These are phyloP conservation scores for Drosophila phalerata DNA, from an alignment of 2,888 invertebrate species.

Conservation along the genomic window DNA sequence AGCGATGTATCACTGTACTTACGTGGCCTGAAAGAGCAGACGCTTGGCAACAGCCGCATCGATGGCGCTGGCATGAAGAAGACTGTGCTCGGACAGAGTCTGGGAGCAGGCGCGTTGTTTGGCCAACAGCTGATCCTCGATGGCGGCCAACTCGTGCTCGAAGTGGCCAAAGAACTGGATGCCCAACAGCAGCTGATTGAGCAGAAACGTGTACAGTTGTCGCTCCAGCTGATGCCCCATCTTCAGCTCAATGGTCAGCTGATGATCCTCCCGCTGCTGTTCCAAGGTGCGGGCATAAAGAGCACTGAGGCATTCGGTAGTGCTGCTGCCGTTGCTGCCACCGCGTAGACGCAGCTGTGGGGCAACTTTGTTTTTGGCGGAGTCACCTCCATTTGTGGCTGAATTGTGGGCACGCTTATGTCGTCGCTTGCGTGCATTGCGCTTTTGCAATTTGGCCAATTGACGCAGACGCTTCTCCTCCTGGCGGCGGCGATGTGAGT, in stretches of 20 bases:
- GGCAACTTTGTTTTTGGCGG: conserved; percentile 19
- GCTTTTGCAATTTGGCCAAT: conserved; percentile 76
- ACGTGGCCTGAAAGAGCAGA: conserved; percentile 86
- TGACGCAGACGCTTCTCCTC: conserved; percentile 78
- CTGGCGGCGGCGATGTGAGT: conserved; percentile 58
- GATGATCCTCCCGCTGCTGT: conserved; percentile 77
- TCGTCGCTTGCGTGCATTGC: conserved; percentile 74
- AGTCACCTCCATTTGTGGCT: not conserved
- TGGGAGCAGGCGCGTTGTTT: conserved; percentile 78
- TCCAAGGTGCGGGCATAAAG: conserved; percentile 71
- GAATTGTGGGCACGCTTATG: not conserved
- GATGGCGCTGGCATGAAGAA: conserved; percentile 90
- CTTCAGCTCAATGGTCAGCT: conserved; percentile 82
- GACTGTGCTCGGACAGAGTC: conserved; percentile 86
- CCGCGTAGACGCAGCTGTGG: conserved; percentile 64
- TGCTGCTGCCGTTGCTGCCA: conserved; percentile 67
- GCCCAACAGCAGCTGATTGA: conserved; percentile 91
- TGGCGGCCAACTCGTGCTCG: conserved; percentile 86
- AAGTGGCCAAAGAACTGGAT: conserved; percentile 93
- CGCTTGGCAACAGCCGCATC: conserved; percentile 89
- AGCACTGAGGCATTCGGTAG: conserved; percentile 62
- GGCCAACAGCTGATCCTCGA: conserved; percentile 74
- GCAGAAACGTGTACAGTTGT: conserved; percentile 89
- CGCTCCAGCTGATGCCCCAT: conserved; percentile 86
- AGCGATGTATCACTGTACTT: conserved; percentile 47